phyloP scores from a whole-genome alignment of 1,140 invertebrate species.

The Chironomus striatipennis region DNA sequence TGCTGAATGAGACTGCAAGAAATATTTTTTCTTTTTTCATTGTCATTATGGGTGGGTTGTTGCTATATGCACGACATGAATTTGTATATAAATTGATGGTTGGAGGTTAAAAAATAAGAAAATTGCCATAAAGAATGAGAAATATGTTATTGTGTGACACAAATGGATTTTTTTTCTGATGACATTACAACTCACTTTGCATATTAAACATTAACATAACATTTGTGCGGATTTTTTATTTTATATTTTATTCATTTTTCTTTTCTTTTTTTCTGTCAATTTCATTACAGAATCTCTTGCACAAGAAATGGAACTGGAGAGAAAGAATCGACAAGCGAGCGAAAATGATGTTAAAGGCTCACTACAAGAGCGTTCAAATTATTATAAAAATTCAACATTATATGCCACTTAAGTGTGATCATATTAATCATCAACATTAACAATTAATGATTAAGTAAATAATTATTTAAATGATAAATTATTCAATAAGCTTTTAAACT shows the following conservation, averaged over 20 bases:
- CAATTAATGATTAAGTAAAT: background rate
- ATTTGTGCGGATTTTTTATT: background rate
- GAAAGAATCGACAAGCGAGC: slow-evolving; percentile 67
- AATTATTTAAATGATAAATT: background rate
- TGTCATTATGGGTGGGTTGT: slow-evolving; percentile 4
- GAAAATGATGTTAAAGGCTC: slow-evolving; percentile 78
- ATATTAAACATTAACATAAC: background rate
- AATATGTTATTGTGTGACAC: background rate
- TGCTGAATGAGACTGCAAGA: slow-evolving; percentile 10
- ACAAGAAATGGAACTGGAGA: slow-evolving; percentile 75
- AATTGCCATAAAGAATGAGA: too few relatives aligned
- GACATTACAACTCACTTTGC: slow-evolving; percentile 5
- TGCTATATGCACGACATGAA: background rate
- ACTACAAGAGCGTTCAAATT: slow-evolving; percentile 65
- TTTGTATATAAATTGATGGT: too few relatives aligned
- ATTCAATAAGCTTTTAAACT: background rate
- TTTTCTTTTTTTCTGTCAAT: slow-evolving; percentile 32
- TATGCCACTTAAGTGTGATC: slow-evolving; percentile 65
- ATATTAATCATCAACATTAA: background rate
- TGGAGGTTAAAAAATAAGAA: too few relatives aligned
- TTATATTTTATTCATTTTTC: slow-evolving; percentile 29
- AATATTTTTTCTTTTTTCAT: background rate
- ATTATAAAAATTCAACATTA: slow-evolving; percentile 78
- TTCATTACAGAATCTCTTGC: slow-evolving; percentile 66
- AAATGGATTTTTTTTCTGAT: slow-evolving; percentile 21